Conservation (phyloP, 2,113 vertebrate species). For the Potamarius usumacintae region DNA sequence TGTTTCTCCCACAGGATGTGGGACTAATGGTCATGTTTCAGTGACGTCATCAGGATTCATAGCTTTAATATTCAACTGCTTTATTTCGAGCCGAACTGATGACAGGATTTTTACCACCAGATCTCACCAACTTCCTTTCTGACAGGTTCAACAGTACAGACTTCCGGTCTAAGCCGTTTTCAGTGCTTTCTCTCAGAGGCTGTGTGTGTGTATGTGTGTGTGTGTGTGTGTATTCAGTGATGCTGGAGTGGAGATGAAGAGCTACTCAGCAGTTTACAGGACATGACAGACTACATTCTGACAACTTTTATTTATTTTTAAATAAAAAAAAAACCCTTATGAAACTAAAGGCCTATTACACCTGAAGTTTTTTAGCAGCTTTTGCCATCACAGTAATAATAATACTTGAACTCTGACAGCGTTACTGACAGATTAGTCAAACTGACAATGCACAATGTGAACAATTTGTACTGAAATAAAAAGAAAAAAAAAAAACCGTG, state of each 20-base stretch:
- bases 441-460: background rate
- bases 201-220: slow-evolving; percentile 2
- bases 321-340: background rate
- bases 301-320: background rate
- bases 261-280: background rate
- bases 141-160: background rate
- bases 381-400: background rate
- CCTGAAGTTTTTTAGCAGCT: background rate
- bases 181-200: background rate
- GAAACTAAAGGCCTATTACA: background rate
- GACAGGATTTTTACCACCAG: background rate
- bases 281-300: background rate
- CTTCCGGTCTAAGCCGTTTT: background rate
- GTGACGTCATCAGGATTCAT: background rate
- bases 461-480: slow-evolving; percentile 10
- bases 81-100: background rate
- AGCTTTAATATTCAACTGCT: background rate
- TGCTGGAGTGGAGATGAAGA: background rate
- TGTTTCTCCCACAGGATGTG: background rate
- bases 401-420: background rate
- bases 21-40: background rate
- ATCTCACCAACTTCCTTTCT: background rate
- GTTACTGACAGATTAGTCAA: background rate
- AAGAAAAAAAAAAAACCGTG: background rate
- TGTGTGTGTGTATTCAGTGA: background rate